Conservation (phyloP, 2,797 vertebrate genomes). For the Megalops cyprinoides region DNA sequence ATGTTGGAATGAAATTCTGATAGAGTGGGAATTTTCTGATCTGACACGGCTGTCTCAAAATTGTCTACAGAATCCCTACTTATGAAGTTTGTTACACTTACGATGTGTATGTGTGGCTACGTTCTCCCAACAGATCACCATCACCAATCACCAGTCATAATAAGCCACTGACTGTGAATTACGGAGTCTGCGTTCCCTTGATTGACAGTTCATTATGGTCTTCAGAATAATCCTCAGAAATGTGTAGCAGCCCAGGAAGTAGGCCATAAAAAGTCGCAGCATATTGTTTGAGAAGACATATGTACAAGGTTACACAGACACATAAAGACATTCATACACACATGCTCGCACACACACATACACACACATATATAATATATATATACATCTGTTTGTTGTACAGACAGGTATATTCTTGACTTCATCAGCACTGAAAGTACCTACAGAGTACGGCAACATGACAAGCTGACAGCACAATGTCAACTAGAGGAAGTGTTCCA, state of each 20-base stretch:
- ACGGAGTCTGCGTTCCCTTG: background rate
- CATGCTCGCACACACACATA: constrained; percentile 56
- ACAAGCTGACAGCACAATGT: constrained; percentile 37
- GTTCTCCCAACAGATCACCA: background rate
- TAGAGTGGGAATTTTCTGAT: constrained; percentile 3
- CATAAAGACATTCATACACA: too few species aligned
- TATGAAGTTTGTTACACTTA: background rate
- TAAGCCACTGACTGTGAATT: background rate
- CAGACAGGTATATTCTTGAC: constrained; percentile 68
- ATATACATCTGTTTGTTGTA: constrained; percentile 54
- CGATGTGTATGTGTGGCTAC: background rate
- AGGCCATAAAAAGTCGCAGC: constrained; percentile 63
- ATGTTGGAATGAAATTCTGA: background rate
- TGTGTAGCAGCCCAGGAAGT: constrained; percentile 49
- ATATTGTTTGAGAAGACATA: constrained; percentile 51
- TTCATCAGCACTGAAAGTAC: constrained; percentile 73
- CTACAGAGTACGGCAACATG: constrained; percentile 63
- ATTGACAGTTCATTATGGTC: background rate
- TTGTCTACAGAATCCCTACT: background rate
- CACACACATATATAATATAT: constrained; percentile 43
- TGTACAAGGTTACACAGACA: constrained; percentile 61
- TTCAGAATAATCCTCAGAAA: background rate
- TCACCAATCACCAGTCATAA: background rate
- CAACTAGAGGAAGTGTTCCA: constrained; percentile 35
- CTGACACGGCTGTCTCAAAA: background rate